These are phyloP conservation scores for Lepus europaeus DNA, from an alignment of 2,113 vertebrate species.

Conservation along the genomic window DNA sequence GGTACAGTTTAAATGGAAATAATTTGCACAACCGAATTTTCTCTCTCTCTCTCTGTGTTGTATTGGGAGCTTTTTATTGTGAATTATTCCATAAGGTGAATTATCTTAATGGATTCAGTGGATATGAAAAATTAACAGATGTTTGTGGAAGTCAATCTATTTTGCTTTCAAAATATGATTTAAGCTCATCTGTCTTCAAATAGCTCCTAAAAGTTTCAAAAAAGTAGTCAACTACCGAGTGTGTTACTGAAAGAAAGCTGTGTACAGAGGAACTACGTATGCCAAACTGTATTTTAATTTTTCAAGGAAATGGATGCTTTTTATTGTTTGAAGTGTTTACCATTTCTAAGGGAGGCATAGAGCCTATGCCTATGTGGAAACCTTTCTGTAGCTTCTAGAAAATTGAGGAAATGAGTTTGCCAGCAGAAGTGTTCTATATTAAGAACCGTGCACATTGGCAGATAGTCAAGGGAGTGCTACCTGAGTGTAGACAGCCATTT, in stretches of 20 bases:
- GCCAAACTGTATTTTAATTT: conserved; percentile 68
- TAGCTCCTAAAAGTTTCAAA: conserved; percentile 73
- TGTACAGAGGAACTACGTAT: conserved; percentile 44
- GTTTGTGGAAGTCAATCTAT: conserved; percentile 78
- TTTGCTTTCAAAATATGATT: conserved; percentile 80
- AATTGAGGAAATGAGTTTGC: conserved; percentile 66
- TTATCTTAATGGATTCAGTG: conserved; percentile 77
- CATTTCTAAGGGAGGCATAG: conserved; percentile 43
- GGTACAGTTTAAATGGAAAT: conserved; percentile 62
- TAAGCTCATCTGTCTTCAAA: conserved; percentile 77
- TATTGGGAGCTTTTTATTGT: conserved; percentile 36
- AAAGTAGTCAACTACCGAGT: conserved; percentile 67
- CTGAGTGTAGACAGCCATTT: conserved; percentile 64
- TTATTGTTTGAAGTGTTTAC: conserved; percentile 64
- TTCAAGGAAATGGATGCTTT: conserved; percentile 71
- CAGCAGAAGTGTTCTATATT: conserved; percentile 59
- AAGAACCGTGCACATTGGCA: conserved; percentile 63
- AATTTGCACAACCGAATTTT: conserved; percentile 78
- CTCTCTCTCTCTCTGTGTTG: background rate
- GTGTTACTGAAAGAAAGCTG: conserved; percentile 44
- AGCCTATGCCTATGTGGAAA: background rate
- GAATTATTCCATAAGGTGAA: conserved; percentile 78
- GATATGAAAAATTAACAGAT: conserved; percentile 82
- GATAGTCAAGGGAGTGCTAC: conserved; percentile 73
- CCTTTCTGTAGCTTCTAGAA: conserved; percentile 64